A percentile compares a stretch with the other conserved stretches of the same genome.
Evolutionary conservation across 2,797 vertebrate genomes (phyloP).

Genomic region (Acanthornis magna): DNA sequence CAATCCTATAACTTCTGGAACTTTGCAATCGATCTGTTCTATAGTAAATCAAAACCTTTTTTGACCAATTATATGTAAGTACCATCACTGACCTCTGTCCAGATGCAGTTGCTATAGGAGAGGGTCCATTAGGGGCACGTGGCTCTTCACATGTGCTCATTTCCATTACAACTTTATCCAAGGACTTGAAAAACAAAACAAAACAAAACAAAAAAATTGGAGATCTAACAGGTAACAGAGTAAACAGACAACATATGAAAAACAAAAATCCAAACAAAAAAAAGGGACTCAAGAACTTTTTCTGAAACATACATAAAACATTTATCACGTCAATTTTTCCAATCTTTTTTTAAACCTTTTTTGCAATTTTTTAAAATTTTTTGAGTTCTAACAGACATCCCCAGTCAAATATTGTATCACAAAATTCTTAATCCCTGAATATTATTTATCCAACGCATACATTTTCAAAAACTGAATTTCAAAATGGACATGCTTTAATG

Average conservation of each 20-base stretch:
- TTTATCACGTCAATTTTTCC: background rate
- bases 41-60: background rate
- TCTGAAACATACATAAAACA: background rate
- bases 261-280: background rate
- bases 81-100: conserved; percentile 88
- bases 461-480: background rate
- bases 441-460: background rate
- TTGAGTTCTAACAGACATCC: background rate
- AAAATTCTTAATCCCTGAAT: background rate
- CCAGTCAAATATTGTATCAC: background rate
- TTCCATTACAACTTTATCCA: conserved; percentile 99
- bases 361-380: background rate
- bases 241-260: background rate
- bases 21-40: background rate
- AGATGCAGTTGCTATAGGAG: conserved; percentile 95
- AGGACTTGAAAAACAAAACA: conserved; percentile 77
- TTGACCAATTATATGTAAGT: background rate
- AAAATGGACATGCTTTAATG: background rate
- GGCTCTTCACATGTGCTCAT: conserved; percentile 99
- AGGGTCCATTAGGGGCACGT: conserved; percentile 92
- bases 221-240: background rate
- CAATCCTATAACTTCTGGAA: background rate
- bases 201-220: background rate
- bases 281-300: background rate
- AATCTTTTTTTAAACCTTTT: background rate